These are phyloP conservation scores for Hyles euphorbiae DNA, from an alignment of 1,140 invertebrate species.

Conservation along the genomic window DNA sequence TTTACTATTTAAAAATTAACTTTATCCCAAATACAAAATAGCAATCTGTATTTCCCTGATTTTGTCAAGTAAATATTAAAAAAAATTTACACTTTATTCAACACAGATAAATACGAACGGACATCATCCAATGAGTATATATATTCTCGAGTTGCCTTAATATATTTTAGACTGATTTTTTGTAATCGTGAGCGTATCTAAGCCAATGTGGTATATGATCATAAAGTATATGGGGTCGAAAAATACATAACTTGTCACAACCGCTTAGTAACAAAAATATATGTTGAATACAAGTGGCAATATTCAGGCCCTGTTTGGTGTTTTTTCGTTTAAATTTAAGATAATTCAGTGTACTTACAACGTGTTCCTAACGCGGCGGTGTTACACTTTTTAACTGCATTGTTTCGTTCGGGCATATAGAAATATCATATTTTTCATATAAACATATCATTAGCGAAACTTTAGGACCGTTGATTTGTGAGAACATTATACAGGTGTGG, in stretches of 20 bases:
- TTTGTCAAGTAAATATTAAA: too few species aligned
- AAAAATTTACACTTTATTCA: background rate
- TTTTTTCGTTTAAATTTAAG: constrained; percentile 25
- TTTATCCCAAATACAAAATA: too few species aligned
- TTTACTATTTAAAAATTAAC: too few species aligned
- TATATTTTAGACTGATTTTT: constrained; percentile 74
- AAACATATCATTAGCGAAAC: too few species aligned
- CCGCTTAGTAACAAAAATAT: too few species aligned
- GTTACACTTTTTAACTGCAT: constrained; percentile 25
- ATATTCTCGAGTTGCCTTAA: constrained; percentile 72
- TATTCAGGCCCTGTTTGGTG: background rate
- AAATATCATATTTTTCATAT: too few species aligned
- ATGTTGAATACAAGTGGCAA: too few species aligned
- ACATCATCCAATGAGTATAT: constrained; percentile 26
- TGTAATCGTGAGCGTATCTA: constrained; percentile 50
- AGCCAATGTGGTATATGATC: constrained; percentile 26
- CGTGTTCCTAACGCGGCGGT: constrained; percentile 23
- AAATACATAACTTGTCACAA: too few species aligned
- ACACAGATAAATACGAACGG: constrained; percentile 14
- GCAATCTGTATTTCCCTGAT: too few species aligned
- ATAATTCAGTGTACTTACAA: constrained; percentile 42
- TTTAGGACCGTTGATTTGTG: too few species aligned
- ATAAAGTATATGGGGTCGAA: constrained; percentile 12
- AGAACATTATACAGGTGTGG: too few species aligned
- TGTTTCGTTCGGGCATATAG: too few species aligned